Base-by-base conservation (phyloP, 1,140 invertebrate genomes). In the Drosophila repletoides region DNA sequence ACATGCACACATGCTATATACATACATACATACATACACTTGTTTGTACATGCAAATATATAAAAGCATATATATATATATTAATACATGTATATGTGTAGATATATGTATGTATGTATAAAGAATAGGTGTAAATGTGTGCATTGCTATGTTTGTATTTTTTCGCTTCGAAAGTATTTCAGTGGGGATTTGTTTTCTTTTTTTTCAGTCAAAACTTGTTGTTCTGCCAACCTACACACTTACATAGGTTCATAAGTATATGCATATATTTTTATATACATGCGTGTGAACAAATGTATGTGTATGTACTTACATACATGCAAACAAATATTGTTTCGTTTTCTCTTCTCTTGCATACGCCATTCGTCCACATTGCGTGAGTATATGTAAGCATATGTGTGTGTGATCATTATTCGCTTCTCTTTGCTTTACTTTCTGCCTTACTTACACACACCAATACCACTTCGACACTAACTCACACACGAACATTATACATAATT, bases 371-470 rank as follows among this genome's bases (percentile, higher is more conserved):
- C 33, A 53, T 6, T 28, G 10, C 36, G 7, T 45, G 14, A 45
- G 17, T 38, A 6, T 31, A 12, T 45, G 21, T 14, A 26, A 6
- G 15, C 33, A 17, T 29, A 6, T 48, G 24, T 31, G 5, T 63
- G 56, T 29, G 33, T 63, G 65, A 68, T 68, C 59, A 14, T 63
- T 55, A 40, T 55, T 63, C 46, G 41, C n/a, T 19, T 45, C 28
- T 34, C 36, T 60, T 26, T 67, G 21, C 17, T 52, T 31, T 28
- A 22, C 1, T 43, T 49, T 2, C 24, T 46, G 45, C 14, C 29
- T 24, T 46, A 60, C 29, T 19, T 22, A 67, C 28, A 60, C 7
- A 4, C 58, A 63, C 59, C 6, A 45, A 46, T 24, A 66, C 15
- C 10, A 7, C 4, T 43, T n/a, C n/a, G n/a, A 6, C 33, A 60